Evolutionary conservation across 2,797 vertebrate genomes (phyloP).

Genomic region (Prunella strophiata): DNA sequence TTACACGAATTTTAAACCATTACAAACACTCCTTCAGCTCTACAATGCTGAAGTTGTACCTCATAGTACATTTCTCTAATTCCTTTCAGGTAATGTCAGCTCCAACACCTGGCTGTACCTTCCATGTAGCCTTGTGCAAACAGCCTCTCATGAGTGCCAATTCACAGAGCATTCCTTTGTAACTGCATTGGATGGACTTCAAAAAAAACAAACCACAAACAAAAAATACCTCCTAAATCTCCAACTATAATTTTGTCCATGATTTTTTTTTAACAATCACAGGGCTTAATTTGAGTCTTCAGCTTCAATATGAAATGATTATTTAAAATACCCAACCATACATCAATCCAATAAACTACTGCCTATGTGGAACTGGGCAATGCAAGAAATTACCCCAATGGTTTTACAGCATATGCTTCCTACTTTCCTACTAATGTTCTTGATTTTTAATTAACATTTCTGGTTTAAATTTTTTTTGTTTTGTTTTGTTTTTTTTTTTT

Average conservation of each 20-base stretch:
- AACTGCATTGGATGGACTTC: not conserved
- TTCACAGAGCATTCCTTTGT: not conserved
- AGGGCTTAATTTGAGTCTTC: not conserved
- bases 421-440: not conserved
- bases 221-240: not conserved
- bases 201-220: not conserved
- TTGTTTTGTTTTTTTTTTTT: not conserved
- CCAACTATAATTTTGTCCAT: not conserved
- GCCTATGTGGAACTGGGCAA: not conserved
- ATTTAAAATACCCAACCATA: not conserved
- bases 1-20: not conserved
- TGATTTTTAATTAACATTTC: not conserved
- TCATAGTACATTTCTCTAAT: not conserved
- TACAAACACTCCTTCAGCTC: not conserved
- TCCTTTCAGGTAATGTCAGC: not conserved
- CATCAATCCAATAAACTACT: not conserved
- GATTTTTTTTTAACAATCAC: not conserved
- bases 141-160: not conserved
- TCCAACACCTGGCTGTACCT: not conserved
- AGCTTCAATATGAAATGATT: not conserved
- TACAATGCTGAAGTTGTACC: not conserved
- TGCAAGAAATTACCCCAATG: not conserved
- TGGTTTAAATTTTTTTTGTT: not conserved
- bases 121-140: not conserved
- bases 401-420: not conserved